Evolutionary conservation across 53 echinoderm and acorn worm species (phyloP), one percentile per base, ranked within the genome.

Genomic region (Patiria pectinifera): DNA sequence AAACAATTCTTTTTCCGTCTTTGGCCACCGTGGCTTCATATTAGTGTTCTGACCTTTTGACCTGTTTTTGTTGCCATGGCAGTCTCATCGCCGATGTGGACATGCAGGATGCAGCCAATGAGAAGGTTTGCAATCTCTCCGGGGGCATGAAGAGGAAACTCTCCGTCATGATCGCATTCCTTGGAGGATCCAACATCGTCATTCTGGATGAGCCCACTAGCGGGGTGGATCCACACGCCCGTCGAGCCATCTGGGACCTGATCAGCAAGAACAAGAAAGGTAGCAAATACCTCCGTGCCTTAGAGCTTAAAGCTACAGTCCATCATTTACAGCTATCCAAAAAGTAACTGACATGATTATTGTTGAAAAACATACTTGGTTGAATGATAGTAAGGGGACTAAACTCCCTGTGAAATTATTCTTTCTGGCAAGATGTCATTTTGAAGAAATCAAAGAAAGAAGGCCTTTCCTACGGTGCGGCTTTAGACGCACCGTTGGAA

Each of bases 71-170:
- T 79, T 47, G 23, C 78, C 69, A 16, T 78, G n/a, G 22, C 48
- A 97, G 97, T 6, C 95, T 97, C 11, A 58, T 97, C 62, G 91
- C 91, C 12, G 94, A 95, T 44, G 95, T 97, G 9, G 95, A 87
- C 49, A 82, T 97, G 78, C 74, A 78, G 35, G 94, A 94, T 69
- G 80, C 91, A 25, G 86, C 88, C 21, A 62, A 95, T 35, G 86
- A 92, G 63, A 83, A 85, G 35, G 92, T 95, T 71, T 91, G 80
- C 45, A 97, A 93, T 78, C 85, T 97, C 70, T 97, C 97, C 0
- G 97, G 97, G 6, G 97, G 97, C 13, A 97, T 97, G 97, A 97
- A 97, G 78, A 87, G 97, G 21, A 97, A 97, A 62, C 95, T 97
- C 3, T 96, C 94, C 15, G 94, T 97, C 25, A 95, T 96, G 62